Evolutionary conservation across 2,888 invertebrate genomes (phyloP).

Genomic region (Trypoxylon attenuatum): DNA sequence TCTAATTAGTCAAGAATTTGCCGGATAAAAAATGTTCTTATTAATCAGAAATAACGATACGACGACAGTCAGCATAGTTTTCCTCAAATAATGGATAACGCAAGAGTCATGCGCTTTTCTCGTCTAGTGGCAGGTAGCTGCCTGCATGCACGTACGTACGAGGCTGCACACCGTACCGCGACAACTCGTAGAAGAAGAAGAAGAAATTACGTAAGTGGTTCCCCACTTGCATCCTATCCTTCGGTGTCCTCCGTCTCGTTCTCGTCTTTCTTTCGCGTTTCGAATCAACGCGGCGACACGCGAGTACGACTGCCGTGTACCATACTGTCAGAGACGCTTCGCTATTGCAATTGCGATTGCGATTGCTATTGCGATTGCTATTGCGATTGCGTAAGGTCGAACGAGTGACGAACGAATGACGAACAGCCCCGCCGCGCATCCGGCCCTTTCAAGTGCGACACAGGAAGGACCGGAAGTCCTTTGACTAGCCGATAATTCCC

Average conservation of each 20-base stretch:
- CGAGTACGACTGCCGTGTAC: background rate
- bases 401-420: no score
- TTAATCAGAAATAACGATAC: no score
- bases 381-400: conserved; percentile 49
- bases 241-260: conserved; percentile 29
- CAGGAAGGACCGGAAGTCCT: conserved; percentile 55
- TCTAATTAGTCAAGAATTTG: no score
- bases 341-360: no score
- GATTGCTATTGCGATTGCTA: background rate
- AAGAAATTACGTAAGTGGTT: conserved; percentile 52
- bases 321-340: no score
- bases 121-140: no score
- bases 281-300: conserved; percentile 4
- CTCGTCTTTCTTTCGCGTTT: conserved; percentile 16
- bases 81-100: conserved; percentile 47
- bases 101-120: conserved; percentile 40
- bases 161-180: no score
- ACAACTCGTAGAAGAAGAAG: conserved; percentile 47
- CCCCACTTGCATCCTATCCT: conserved; percentile 42
- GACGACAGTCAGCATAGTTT: no score
- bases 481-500: conserved; percentile 36
- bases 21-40: no score
- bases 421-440: conserved; percentile 37
- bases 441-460: conserved; percentile 47
- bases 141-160: background rate